A percentile compares a stretch with the other conserved stretches of the same genome.
phyloP scores from a whole-genome alignment of 2,113 vertebrate genomes.

The Acinonyx jubatus region DNA sequence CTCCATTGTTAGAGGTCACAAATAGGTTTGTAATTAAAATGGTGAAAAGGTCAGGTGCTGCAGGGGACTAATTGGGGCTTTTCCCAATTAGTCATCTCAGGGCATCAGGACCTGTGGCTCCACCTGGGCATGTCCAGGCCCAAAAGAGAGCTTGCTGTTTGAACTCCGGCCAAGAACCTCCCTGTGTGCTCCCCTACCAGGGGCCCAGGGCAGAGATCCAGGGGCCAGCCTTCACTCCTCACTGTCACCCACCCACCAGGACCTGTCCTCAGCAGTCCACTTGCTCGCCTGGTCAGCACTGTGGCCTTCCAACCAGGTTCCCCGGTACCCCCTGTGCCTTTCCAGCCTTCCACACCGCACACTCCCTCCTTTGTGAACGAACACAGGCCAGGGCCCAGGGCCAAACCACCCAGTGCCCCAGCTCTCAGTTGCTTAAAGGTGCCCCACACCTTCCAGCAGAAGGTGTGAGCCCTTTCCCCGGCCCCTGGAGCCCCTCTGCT shows the following conservation, averaged over 20 bases:
- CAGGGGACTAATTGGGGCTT: background rate
- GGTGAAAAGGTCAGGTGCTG: background rate
- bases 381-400: background rate
- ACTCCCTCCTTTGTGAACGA: background rate
- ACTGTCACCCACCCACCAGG: fast-evolving
- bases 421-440: background rate
- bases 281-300: fast-evolving
- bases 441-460: fast-evolving
- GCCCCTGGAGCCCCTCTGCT: background rate
- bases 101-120: no score
- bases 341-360: fast-evolving
- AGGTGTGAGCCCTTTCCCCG: no score
- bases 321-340: background rate
- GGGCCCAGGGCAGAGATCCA: background rate
- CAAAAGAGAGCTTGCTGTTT: background rate
- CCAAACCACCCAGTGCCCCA: background rate
- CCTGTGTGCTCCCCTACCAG: background rate
- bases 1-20: background rate
- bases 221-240: background rate
- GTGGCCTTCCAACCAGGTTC: background rate
- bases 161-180: background rate
- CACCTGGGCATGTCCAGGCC: background rate
- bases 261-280: background rate
- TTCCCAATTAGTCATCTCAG: background rate
- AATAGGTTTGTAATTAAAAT: background rate